Evolutionary conservation across 2,113 vertebrate genomes (phyloP), one percentile per base, ranked within the genome.

Genomic region (Porphyrio hochstetteri): DNA sequence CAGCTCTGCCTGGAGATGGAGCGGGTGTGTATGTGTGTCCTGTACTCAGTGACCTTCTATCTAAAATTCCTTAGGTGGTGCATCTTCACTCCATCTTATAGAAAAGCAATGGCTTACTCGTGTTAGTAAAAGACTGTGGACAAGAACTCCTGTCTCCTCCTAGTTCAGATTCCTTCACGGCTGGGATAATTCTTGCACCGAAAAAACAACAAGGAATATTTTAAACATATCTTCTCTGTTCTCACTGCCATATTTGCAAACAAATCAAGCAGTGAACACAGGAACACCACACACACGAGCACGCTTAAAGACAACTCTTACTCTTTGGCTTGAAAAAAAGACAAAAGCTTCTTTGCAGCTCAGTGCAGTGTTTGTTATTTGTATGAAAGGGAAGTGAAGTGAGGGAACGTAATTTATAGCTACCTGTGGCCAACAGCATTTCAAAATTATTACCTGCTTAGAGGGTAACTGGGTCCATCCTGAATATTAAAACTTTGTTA

Each of bases 1-100:
- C 92, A 96, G 88, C 78, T 91, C 84, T 91, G 87, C 95, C 84
- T 91, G 78, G 74, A 94, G 92, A 91, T 9, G 5, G 69, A 81
- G 75, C 0, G 5, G 70, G 85, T 68, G 25, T 7, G 4, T 79
- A n/a, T 35, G 42, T 28, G 63, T 52, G 38, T 29, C 33, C 36
- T 8, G 10, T 27, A 68, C 25, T 90, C 0, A 0, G 33, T 60
- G 84, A 89, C 53, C 55, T 96, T 82, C 65, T 76, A 79, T 57
- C 78, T 88, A 64, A 76, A 93, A 90, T 91, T 91, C 67, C 57
- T 90, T 53, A 69, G 42, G 67, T 82, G 82, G 70, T 79, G 44
- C 28, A 56, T 56, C 85, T 91, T 90, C 87, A 60, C 31, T 75
- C 42, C 72, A 53, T 53, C 61, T 79, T 64, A 75, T 0, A 8